Evolutionary conservation across 2,797 vertebrate genomes (phyloP).

Genomic region (Choloepus didactylus): DNA sequence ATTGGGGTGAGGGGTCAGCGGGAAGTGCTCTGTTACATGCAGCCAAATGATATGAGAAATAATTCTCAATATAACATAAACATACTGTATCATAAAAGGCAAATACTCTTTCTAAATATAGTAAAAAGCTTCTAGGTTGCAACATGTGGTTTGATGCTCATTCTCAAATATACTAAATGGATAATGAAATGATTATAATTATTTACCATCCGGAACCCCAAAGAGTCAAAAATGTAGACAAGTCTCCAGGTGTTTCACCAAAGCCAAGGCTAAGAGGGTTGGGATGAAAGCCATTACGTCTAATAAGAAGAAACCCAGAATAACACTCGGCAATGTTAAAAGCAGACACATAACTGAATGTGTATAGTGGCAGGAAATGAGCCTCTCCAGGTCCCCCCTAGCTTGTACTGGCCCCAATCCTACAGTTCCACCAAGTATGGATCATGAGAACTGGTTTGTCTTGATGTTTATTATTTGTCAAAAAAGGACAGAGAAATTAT

Average conservation of each 20-base stretch:
- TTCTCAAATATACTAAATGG: background rate
- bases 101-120: slow-evolving; percentile 43
- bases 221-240: background rate
- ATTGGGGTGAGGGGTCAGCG: background rate
- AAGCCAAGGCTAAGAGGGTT: slow-evolving; percentile 30
- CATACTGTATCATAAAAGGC: background rate
- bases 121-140: slow-evolving; percentile 33
- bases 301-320: slow-evolving; percentile 29
- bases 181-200: slow-evolving; percentile 26
- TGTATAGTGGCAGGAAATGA: background rate
- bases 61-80: slow-evolving; percentile 40
- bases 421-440: background rate
- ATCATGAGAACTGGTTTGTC: background rate
- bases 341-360: background rate
- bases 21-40: background rate
- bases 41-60: slow-evolving; percentile 1
- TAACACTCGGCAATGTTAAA: slow-evolving; percentile 31
- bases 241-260: background rate
- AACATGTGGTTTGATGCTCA: background rate
- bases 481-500: slow-evolving; percentile 20
- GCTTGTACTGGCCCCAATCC: background rate
- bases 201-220: background rate
- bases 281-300: slow-evolving; percentile 23
- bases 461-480: background rate
- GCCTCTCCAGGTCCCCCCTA: background rate